Conservation (phyloP, 2,888 invertebrate genomes). For the Amphiduros pacificus region DNA sequence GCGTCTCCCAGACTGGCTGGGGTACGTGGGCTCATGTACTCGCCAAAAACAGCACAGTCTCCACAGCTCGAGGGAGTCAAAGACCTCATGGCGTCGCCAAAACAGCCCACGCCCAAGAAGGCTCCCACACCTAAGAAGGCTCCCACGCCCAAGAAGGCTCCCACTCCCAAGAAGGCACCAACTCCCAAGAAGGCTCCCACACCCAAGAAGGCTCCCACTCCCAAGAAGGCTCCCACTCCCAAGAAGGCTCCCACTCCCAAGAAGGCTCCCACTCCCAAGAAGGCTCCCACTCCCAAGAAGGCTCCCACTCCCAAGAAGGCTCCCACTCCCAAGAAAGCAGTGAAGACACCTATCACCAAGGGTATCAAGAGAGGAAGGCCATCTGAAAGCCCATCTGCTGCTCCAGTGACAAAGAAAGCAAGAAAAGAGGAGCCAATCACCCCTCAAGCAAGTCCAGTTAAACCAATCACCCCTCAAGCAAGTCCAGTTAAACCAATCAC, state of each 20-base stretch:
- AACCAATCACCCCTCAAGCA: not conserved
- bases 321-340: constrained; percentile 1
- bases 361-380: not conserved
- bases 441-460: not conserved
- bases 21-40: constrained; percentile 21
- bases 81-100: constrained; percentile 2
- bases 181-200: constrained; percentile 1
- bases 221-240: not conserved
- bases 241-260: not conserved
- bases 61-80: constrained; percentile 26
- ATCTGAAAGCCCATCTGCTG: not conserved
- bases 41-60: constrained; percentile 21
- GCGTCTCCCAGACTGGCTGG: constrained; percentile 25
- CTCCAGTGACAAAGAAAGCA: not conserved
- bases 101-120: not conserved
- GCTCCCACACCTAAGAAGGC: not conserved
- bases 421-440: not conserved
- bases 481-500: not conserved
- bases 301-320: not conserved
- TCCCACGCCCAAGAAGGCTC: not conserved
- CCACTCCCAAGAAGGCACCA: not conserved
- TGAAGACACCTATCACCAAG: not conserved
- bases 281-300: constrained; percentile 1
- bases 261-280: constrained; percentile 4
- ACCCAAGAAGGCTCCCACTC: not conserved